Evolutionary conservation across 1,140 invertebrate species (phyloP), one percentile per base, ranked within the genome.

Genomic region (Patella vulgata): DNA sequence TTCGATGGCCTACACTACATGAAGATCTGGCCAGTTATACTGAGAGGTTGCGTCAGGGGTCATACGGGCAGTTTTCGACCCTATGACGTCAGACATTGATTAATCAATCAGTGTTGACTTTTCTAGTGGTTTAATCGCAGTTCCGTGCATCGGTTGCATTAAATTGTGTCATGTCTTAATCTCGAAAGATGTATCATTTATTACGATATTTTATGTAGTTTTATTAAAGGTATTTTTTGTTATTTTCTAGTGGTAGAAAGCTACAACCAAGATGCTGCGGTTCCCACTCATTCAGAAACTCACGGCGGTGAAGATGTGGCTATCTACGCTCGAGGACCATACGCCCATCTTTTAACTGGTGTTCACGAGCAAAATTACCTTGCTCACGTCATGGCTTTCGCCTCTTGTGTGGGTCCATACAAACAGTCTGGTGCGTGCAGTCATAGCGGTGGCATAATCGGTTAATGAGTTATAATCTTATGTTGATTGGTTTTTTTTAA

Each of bases 361-460:
- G 89, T 95, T 0, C 94, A 96, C 75, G 95, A 98, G 79, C 94
- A 97, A 79, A 91, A 90, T 73, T 96, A 94, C 78, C 91, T 97
- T 6, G 91, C 91, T 17, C 90, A 94, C 78, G 93, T 91, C 0
- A 90, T 97, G 47, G 90, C 88, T 3, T 84, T 82, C 48, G 82
- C 85, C 19, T 70, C 83, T 4, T 86, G 85, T 59, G 77, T 85
- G n/a, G 82, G 82, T 1, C 43, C 55, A 27, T 71, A 75, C 57
- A 59, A 47, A 48, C 42, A 62, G 8, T 48, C 55, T 17, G 50
- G 46, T 39, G 19, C 33, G 8, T 64, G 62, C 55, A n/a, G n/a
- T n/a, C n/a, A n/a, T n/a, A n/a, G n/a, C n/a, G n/a, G n/a, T n/a
- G n/a, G n/a, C n/a, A n/a, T n/a, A n/a, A n/a, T n/a, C n/a, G n/a